These are phyloP conservation scores for Chrysomela aeneicollis DNA, from an alignment of 2,888 invertebrate genomes.

Conservation along the genomic window DNA sequence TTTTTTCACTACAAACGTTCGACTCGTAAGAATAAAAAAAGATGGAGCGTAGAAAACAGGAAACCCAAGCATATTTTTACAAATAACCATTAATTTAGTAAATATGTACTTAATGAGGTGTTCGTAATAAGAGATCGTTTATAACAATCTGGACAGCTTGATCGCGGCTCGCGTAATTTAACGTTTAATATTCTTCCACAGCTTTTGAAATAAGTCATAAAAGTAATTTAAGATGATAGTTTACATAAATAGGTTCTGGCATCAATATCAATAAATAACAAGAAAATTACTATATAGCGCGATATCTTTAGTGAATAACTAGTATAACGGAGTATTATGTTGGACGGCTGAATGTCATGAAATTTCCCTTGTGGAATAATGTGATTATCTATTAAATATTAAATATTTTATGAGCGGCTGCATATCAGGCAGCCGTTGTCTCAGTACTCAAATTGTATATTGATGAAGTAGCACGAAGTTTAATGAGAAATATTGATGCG, in stretches of 20 bases:
- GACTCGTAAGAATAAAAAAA: conserved; percentile 15
- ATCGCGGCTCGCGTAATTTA: conserved; percentile 37
- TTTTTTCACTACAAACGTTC: conserved; percentile 4
- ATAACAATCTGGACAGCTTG: conserved; percentile 46
- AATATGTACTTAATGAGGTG: conserved; percentile 45
- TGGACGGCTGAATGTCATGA: too few relatives aligned
- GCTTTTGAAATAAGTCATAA: conserved; percentile 37
- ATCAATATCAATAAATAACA: conserved; percentile 37
- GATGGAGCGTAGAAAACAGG: conserved; percentile 34
- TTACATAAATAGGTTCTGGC: conserved; percentile 31
- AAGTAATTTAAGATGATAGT: conserved; percentile 37
- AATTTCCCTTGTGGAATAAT: too few relatives aligned
- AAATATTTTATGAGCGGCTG: not conserved
- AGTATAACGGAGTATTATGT: not conserved
- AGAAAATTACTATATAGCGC: conserved; percentile 13
- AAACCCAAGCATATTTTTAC: conserved; percentile 41
- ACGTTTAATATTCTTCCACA: conserved; percentile 33
- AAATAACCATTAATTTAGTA: conserved; percentile 44
- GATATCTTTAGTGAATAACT: conserved; percentile 14
- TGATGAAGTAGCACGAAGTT: not conserved
- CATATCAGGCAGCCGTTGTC: not conserved
- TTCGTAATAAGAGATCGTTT: conserved; percentile 44
- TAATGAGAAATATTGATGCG: not conserved
- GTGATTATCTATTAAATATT: not conserved
- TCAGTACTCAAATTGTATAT: not conserved